phyloP scores from a whole-genome alignment of 1,140 invertebrate species.

The Coenobita brevimanus region DNA sequence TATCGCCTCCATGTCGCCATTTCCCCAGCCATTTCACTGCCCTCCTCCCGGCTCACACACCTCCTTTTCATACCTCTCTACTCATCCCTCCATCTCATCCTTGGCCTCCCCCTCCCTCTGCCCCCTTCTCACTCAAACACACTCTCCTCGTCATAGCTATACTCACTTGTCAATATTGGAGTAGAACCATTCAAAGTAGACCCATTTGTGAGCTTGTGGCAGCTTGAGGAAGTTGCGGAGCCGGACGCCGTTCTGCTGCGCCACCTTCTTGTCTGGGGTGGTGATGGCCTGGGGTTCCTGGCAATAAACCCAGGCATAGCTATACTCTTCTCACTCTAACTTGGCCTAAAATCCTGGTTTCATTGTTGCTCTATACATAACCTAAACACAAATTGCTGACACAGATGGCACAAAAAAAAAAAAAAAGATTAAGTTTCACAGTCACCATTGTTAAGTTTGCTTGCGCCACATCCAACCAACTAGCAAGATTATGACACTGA shows the following conservation, averaged over 20 bases:
- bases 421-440: neutral
- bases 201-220: slow-evolving; percentile 99
- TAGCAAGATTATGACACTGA: too few species aligned
- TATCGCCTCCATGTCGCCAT: too few species aligned
- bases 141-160: too few species aligned
- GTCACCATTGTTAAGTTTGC: too few species aligned
- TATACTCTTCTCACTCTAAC: neutral
- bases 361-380: neutral
- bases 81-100: too few species aligned
- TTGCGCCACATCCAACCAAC: too few species aligned
- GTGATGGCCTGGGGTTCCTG: slow-evolving; percentile 56
- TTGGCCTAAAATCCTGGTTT: too few species aligned
- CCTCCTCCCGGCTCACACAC: too few species aligned
- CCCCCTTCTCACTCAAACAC: too few species aligned
- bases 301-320: neutral
- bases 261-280: slow-evolving; percentile 79
- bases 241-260: slow-evolving; percentile 91
- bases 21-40: too few species aligned
- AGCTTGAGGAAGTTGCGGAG: slow-evolving; percentile 97
- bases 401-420: neutral
- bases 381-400: neutral
- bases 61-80: too few species aligned
- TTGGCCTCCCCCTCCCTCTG: too few species aligned
- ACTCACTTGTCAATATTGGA: slow-evolving; percentile 93
- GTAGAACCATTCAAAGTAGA: slow-evolving; percentile 99